Base-by-base conservation (phyloP, 2,113 vertebrate species). In the Nycticebus coucang region DNA sequence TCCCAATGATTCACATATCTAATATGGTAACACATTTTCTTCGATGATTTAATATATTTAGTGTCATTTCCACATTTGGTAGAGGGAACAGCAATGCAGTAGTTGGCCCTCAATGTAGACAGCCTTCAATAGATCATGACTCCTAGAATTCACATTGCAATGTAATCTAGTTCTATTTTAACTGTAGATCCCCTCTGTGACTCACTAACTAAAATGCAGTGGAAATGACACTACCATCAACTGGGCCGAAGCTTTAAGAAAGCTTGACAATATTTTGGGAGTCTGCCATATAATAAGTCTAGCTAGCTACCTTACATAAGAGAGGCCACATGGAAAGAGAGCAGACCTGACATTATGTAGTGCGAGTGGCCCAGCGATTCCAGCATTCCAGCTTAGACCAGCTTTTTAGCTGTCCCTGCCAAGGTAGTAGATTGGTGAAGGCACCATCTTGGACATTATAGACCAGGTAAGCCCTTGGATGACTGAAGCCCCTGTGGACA, bases 1-100 rank as follows among this genome's bases (percentile, higher is more conserved):
- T 96, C 95, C 96, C 66, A 37, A 81, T 96, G 94, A 97, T 83
- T 97, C 94, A 95, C 41, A 69, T 17, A 75, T 35, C 93, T 97
- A 96, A 97, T 94, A 95, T 91, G 17, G n/a, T 13, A 30, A 78
- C 9, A 19, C 2, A 14, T 62, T 87, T 91, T 81, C 41, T 89
- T 59, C 64, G 75, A 22, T 18, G 26, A 86, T 71, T 94, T 82
- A 37, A 59, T n/a, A 26, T 21, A 72, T 68, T 21, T 14, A 83
- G 5, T 60, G 45, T 68, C 83, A 30, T 86, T n/a, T 95, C 37
- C 37, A 24, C 10, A 22, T 37, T 84, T 84, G 28, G 41, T 11
- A 82, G 30, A 89, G 10, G 71, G 24, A 68, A 71, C 5, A 53
- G 15, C 84, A 60, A 22, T 41, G 30, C 18, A 75, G 7, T 19